Conservation (phyloP, 2,113 vertebrate genomes). For the Alethe castanea region DNA sequence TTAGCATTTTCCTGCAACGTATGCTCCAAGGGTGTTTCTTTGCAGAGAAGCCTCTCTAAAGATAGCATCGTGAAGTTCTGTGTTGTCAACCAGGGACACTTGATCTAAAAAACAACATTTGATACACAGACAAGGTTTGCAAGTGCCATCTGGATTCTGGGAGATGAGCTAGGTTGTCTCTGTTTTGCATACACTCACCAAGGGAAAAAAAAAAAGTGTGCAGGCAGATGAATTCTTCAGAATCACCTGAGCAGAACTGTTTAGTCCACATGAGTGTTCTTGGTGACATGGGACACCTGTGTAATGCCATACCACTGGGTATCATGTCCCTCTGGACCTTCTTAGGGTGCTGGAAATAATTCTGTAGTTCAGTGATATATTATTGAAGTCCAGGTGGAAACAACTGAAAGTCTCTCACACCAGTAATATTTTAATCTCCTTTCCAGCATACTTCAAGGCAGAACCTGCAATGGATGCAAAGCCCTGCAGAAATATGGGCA, state of each 20-base stretch:
- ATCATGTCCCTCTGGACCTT: not conserved
- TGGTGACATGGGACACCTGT: not conserved
- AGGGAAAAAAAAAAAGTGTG: not conserved
- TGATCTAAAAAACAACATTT: slow-evolving; percentile 68
- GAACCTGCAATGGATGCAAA: not conserved
- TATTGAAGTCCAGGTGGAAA: not conserved
- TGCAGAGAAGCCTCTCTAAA: slow-evolving; percentile 60
- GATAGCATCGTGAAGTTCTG: slow-evolving; percentile 59
- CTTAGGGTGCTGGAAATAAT: not conserved
- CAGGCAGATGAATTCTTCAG: not conserved
- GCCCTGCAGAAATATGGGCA: not conserved
- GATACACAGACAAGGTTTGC: slow-evolving; percentile 65
- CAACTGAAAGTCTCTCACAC: not conserved
- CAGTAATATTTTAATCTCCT: not conserved
- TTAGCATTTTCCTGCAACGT: slow-evolving; percentile 40
- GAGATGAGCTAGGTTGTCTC: slow-evolving; percentile 50
- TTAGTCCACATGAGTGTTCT: not conserved
- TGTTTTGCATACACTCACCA: slow-evolving; percentile 25
- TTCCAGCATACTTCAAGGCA: not conserved
- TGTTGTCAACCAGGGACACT: slow-evolving; percentile 66
- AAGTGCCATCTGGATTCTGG: slow-evolving; percentile 59
- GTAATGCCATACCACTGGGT: not conserved
- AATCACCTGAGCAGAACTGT: not conserved
- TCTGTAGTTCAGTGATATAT: not conserved
- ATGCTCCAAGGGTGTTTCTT: slow-evolving; percentile 56